phyloP scores from a whole-genome alignment of 2,888 invertebrate genomes.

The Eupithecia insigniata region DNA sequence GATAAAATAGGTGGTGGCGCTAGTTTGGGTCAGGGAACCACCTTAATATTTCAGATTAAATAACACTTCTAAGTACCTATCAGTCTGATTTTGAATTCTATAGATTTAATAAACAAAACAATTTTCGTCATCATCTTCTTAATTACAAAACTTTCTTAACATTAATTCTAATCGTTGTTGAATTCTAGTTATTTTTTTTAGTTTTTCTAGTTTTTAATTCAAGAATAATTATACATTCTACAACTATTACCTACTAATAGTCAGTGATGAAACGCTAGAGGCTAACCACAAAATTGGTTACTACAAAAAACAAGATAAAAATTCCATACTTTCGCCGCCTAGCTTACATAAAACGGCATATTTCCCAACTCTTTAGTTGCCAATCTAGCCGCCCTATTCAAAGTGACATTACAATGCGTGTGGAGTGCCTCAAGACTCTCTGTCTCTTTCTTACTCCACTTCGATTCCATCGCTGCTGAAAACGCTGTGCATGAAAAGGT shows the following conservation, averaged over 20 bases:
- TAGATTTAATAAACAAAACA: background rate
- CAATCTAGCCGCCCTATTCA: conserved; percentile 84
- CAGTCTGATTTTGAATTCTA: background rate
- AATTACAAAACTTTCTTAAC: background rate
- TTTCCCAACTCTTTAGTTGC: conserved; percentile 83
- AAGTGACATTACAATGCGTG: conserved; percentile 85
- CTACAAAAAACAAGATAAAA: conserved; percentile 9
- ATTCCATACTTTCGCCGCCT: conserved; percentile 27
- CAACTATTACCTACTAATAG: conserved; percentile 1
- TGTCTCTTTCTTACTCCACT: conserved; percentile 86
- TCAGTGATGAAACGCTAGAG: conserved; percentile 12
- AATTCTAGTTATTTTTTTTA: too few relatives aligned
- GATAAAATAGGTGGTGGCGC: too few relatives aligned
- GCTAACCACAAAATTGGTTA: conserved; percentile 13
- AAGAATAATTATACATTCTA: background rate
- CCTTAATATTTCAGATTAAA: background rate
- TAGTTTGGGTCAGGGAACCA: too few relatives aligned
- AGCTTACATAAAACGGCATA: conserved; percentile 77
- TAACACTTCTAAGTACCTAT: background rate
- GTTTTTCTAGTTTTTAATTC: background rate
- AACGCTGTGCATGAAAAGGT: conserved; percentile 87
- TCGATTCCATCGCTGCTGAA: conserved; percentile 78
- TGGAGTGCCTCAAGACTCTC: conserved; percentile 85
- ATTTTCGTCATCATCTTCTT: background rate
- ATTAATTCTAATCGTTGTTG: background rate